Evolutionary conservation across 1,140 invertebrate genomes (phyloP), one percentile per base, ranked within the genome.

Genomic region (Harlomillsia oculata): DNA sequence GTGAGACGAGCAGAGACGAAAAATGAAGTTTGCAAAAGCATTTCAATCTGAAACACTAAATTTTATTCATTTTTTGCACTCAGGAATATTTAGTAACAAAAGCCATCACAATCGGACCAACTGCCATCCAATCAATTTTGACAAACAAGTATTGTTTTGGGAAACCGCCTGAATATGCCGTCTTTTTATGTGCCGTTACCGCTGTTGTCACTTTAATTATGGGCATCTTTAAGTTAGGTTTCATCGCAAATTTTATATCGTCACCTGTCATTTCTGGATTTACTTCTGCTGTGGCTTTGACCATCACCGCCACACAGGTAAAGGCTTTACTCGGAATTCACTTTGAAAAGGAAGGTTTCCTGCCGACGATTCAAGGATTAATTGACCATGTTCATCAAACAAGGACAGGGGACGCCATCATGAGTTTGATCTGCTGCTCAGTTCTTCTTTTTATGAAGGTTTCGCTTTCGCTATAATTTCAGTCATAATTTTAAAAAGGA

Each of bases 201-300:
- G 89, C 87, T 11, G 78, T 82, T 56, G 78, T 90, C 39, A 40
- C 6, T 40, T 40, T 40, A 40, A 18, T 9, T 18, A 40, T 40
- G 39, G 32, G 32, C 32, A 34, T n/a, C 8, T n/a, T 34, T 34
- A 8, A n/a, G n/a, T 34, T 34, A 34, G 89, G 89, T 46, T 91
- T 92, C 70, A 72, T 94, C 49, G 84, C 91, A 59, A 87, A 91
- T 71, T 94, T 90, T 72, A 91, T 94, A 64, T 90, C 87, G 23
- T 82, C 84, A 26, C 87, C 89, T 16, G 89, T 93, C 20, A 89
- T 89, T 14, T 84, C 85, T 54, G 87, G 87, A 1, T 94, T 94
- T 72, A 92, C 88, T 0, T 88, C 86, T 14, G 89, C 88, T 0
- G 89, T 88, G 1, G 85, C 88, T 26, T 84, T 93, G 53, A 89